Evolutionary conservation across 2,888 invertebrate species (phyloP).

Genomic region (Lobophora halterata): DNA sequence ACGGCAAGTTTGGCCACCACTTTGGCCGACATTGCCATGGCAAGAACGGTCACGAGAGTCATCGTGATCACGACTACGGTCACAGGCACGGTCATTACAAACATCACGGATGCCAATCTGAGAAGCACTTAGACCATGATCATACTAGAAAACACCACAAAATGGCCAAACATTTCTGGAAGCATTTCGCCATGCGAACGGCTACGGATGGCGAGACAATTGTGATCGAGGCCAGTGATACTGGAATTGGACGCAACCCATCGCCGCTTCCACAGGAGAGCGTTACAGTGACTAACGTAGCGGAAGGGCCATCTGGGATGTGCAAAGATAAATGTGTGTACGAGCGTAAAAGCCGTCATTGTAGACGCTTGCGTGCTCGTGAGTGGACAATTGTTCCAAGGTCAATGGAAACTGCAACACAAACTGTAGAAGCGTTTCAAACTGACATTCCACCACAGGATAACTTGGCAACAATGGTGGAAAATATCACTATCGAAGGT

Average conservation of each 20-base stretch:
- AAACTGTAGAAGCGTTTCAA: too few relatives aligned
- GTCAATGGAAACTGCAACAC: slow-evolving; percentile 14
- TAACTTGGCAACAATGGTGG: slow-evolving; percentile 35
- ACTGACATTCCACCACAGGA: slow-evolving; percentile 24
- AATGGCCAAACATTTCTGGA: slow-evolving; percentile 29
- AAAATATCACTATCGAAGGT: slow-evolving; percentile 33
- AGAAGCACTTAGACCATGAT: slow-evolving; percentile 13
- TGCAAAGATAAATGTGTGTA: slow-evolving; percentile 20
- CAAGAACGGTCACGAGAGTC: slow-evolving; percentile 16
- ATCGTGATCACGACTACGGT: slow-evolving; percentile 3
- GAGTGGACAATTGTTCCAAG: slow-evolving; percentile 12
- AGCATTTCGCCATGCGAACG: slow-evolving; percentile 17
- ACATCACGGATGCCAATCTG: slow-evolving; percentile 19
- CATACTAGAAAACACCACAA: slow-evolving; percentile 18
- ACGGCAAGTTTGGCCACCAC: slow-evolving; percentile 21
- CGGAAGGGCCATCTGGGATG: slow-evolving; percentile 9
- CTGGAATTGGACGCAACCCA: slow-evolving; percentile 22
- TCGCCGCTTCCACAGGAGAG: slow-evolving; percentile 20
- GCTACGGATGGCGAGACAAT: slow-evolving; percentile 22
- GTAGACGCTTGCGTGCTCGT: slow-evolving; percentile 5
- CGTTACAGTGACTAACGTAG: slow-evolving; percentile 5
- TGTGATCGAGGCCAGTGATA: slow-evolving; percentile 21
- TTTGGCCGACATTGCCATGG: slow-evolving; percentile 29
- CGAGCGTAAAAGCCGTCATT: slow-evolving; percentile 16
- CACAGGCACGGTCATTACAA: slow-evolving; percentile 17